These are phyloP conservation scores for Orthonevra nobilis DNA, from an alignment of 2,888 invertebrate species.

Conservation along the genomic window DNA sequence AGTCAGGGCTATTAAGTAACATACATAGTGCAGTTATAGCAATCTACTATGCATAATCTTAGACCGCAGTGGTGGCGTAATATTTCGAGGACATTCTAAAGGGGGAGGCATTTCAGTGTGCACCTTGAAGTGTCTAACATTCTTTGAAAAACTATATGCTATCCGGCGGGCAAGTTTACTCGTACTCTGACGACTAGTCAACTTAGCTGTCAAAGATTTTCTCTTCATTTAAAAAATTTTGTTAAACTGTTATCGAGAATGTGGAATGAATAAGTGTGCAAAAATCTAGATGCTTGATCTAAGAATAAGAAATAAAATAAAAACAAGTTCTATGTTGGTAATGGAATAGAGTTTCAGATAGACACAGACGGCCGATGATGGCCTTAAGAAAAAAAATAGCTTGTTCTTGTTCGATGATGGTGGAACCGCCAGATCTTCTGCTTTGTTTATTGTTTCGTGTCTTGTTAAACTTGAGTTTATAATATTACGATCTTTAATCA, in stretches of 20 bases:
- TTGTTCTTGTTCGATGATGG: slow-evolving; percentile 52
- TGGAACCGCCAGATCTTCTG: no score
- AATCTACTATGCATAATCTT: slow-evolving; percentile 16
- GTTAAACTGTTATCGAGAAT: background rate
- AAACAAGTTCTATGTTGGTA: no score
- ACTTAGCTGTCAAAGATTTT: slow-evolving; percentile 52
- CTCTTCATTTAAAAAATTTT: slow-evolving; percentile 33
- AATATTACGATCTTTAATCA: no score
- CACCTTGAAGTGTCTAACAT: slow-evolving; percentile 21
- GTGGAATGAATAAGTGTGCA: background rate
- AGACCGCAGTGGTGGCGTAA: slow-evolving; percentile 22
- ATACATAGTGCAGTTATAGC: slow-evolving; percentile 33
- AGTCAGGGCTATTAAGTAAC: slow-evolving; percentile 68
- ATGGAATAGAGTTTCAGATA: no score
- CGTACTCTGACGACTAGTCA: slow-evolving; percentile 14
- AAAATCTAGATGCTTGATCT: no score
- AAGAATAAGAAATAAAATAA: slow-evolving; percentile 58
- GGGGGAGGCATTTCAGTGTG: slow-evolving; percentile 2
- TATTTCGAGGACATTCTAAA: slow-evolving; percentile 39
- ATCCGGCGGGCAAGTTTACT: no score
- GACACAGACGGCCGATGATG: slow-evolving; percentile 1
- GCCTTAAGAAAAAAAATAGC: slow-evolving; percentile 43
- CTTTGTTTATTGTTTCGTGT: no score
- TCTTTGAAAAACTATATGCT: slow-evolving; percentile 14
- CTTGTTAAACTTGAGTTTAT: no score